Evolutionary conservation across 2,888 invertebrate genomes (phyloP).

Genomic region (Epistrophe grossulariae): DNA sequence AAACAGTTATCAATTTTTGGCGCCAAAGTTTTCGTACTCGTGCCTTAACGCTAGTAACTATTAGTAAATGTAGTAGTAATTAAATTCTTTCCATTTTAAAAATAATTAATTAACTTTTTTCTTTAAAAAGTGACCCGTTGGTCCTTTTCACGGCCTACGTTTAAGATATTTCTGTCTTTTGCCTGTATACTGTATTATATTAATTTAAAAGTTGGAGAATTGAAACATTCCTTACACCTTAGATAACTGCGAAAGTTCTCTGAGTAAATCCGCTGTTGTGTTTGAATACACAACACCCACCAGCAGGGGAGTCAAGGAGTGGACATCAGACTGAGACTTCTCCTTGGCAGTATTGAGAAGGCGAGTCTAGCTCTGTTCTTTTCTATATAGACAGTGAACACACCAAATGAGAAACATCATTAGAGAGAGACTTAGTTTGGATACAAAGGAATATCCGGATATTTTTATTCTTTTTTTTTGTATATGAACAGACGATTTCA

Average conservation of each 20-base stretch:
- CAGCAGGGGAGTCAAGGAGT: neutral
- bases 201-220: too few relatives aligned
- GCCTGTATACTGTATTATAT: too few relatives aligned
- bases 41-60: too few relatives aligned
- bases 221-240: neutral
- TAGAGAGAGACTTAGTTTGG: neutral
- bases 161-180: too few relatives aligned
- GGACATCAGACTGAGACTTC: neutral
- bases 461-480: neutral
- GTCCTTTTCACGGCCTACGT: too few relatives aligned
- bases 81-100: too few relatives aligned
- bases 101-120: too few relatives aligned
- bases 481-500: constrained; percentile 1
- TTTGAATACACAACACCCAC: neutral
- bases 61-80: too few relatives aligned
- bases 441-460: neutral
- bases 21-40: too few relatives aligned
- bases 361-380: neutral
- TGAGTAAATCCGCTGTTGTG: neutral
- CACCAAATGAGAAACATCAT: constrained; percentile 20
- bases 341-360: constrained; percentile 2
- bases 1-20: too few relatives aligned
- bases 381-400: neutral
- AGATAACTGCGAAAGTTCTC: neutral
- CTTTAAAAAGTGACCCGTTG: too few relatives aligned